phyloP scores from a whole-genome alignment of 2,113 vertebrate species.

The Xenopus laevis region DNA sequence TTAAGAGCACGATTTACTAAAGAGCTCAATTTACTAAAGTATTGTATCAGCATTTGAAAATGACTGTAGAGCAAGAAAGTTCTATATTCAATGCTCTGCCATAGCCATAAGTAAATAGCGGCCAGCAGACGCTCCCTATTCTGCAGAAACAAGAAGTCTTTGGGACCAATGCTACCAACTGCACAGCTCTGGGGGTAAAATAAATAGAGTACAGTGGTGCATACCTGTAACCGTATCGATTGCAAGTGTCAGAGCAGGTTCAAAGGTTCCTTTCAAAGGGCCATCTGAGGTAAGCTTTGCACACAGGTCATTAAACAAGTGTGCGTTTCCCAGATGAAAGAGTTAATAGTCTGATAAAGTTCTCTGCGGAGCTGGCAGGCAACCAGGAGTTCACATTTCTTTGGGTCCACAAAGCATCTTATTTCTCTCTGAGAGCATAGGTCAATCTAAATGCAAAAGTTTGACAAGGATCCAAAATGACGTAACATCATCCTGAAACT shows the following conservation, averaged over 20 bases:
- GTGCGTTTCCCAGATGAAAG: conserved; percentile 1
- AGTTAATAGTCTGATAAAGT: conserved; percentile 1
- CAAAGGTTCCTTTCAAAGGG: neutral
- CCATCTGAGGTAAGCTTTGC: neutral
- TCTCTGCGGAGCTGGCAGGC: neutral
- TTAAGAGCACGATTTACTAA: too few relatives aligned
- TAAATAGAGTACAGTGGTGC: too few relatives aligned
- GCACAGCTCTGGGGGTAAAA: too few relatives aligned
- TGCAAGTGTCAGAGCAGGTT: neutral
- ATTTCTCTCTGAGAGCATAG: conserved; percentile 24
- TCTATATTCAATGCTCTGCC: too few relatives aligned
- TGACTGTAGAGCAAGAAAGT: too few relatives aligned
- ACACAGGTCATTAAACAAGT: neutral
- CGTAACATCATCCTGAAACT: conserved; percentile 3
- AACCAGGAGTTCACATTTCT: conserved; percentile 12
- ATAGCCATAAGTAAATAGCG: too few relatives aligned
- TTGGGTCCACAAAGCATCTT: conserved; percentile 15
- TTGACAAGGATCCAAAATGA: conserved; percentile 24
- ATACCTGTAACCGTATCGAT: neutral
- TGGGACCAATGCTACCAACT: too few relatives aligned
- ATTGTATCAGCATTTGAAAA: too few relatives aligned
- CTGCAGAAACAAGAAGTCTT: too few relatives aligned
- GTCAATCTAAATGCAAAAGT: conserved; percentile 8
- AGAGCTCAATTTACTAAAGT: too few relatives aligned
- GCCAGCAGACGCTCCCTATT: too few relatives aligned